Evolutionary conservation across 2,888 invertebrate species (phyloP).

Genomic region (Eilema depressum): DNA sequence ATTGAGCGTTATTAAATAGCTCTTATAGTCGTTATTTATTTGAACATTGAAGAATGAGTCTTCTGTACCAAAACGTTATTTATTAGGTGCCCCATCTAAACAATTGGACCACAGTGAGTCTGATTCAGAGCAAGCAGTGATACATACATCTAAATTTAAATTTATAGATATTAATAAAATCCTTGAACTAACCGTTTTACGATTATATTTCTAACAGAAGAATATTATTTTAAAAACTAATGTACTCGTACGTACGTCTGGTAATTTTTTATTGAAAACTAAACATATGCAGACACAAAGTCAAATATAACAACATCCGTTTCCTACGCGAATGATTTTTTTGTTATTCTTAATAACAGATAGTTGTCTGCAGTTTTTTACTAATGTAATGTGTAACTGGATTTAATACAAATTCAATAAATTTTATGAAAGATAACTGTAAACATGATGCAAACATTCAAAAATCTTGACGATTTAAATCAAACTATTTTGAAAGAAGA

Average conservation of each 20-base stretch:
- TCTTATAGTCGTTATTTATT: not conserved
- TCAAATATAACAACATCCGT: slow-evolving; percentile 76
- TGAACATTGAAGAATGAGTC: not conserved
- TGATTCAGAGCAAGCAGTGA: slow-evolving; percentile 14
- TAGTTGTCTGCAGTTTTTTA: slow-evolving; percentile 43
- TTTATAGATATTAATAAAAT: slow-evolving; percentile 44
- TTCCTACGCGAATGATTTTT: slow-evolving; percentile 70
- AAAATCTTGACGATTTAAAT: not conserved
- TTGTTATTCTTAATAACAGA: slow-evolving; percentile 68
- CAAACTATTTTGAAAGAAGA: not conserved
- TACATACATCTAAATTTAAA: slow-evolving; percentile 30
- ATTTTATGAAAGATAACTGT: slow-evolving; percentile 21
- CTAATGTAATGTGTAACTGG: slow-evolving; percentile 21
- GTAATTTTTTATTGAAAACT: slow-evolving; percentile 63
- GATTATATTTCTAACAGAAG: slow-evolving; percentile 53
- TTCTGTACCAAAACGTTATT: not conserved
- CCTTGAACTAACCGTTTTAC: slow-evolving; percentile 56
- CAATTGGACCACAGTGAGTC: slow-evolving; percentile 9
- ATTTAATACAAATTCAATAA: slow-evolving; percentile 20
- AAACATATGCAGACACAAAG: slow-evolving; percentile 70
- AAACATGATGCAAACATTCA: slow-evolving; percentile 16
- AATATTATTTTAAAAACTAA: slow-evolving; percentile 56
- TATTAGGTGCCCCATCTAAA: not conserved
- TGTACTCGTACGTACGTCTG: slow-evolving; percentile 50
- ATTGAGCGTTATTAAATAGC: not conserved